Conservation (phyloP, 2,888 invertebrate genomes). For the Zygogramma bicolorata region DNA sequence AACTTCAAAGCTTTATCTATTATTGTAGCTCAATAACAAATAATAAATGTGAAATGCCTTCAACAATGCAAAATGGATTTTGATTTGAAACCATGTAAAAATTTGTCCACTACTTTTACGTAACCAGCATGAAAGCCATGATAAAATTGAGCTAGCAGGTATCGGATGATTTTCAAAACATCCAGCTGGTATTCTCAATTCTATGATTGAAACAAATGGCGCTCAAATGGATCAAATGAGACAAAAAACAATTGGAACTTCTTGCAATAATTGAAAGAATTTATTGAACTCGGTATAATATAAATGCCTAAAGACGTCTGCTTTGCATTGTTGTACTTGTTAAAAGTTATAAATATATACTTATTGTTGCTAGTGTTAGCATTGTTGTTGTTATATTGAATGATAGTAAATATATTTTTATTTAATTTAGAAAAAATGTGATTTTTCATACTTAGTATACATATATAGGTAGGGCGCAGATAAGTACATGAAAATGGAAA, state of each 20-base stretch:
- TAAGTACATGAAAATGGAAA: constrained; percentile 23
- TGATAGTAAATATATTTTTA: constrained; percentile 60
- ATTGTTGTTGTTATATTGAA: constrained; percentile 65
- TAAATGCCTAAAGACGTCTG: constrained; percentile 49
- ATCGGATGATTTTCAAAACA: background rate
- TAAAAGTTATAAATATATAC: constrained; percentile 65
- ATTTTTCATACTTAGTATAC: constrained; percentile 56
- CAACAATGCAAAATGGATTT: constrained; percentile 62
- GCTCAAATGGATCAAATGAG: background rate
- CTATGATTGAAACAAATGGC: background rate
- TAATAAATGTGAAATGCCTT: constrained; percentile 58
- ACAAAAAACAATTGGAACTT: constrained; percentile 33
- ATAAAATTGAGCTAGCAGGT: no score
- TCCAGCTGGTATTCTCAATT: background rate
- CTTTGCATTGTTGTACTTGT: constrained; percentile 66
- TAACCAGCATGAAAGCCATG: no score
- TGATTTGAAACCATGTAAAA: constrained; percentile 13
- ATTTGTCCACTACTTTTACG: background rate
- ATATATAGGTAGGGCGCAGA: constrained; percentile 35
- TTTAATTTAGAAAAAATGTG: constrained; percentile 56
- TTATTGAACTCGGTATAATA: constrained; percentile 29
- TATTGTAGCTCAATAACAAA: constrained; percentile 55
- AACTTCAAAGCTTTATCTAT: constrained; percentile 40
- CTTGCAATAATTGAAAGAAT: constrained; percentile 38
- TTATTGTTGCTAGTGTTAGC: constrained; percentile 66